These are phyloP conservation scores for Cebuella pygmaea DNA, from an alignment of 2,797 vertebrate species.

Conservation along the genomic window DNA sequence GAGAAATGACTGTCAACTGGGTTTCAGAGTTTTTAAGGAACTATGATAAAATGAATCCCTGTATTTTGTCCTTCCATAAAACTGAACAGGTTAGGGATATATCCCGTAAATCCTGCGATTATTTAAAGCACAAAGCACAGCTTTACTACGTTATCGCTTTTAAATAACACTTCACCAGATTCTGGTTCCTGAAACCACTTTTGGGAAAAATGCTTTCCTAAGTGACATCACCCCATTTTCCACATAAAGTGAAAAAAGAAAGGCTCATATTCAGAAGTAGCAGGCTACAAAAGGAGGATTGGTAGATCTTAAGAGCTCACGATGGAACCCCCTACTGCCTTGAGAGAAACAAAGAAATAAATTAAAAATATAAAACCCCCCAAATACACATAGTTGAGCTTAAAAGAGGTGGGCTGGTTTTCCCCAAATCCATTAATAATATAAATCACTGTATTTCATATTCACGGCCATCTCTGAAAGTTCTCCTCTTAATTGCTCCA, in stretches of 20 bases:
- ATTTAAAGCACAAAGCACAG: conserved; percentile 66
- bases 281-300: conserved; percentile 69
- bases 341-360: conserved; percentile 82
- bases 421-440: conserved; percentile 85
- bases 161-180: conserved; percentile 78
- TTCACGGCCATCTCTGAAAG: conserved; percentile 83
- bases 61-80: conserved; percentile 77
- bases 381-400: conserved; percentile 54
- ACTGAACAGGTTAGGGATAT: conserved; percentile 58
- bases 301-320: conserved; percentile 66
- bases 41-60: conserved; percentile 74
- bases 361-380: conserved; percentile 72
- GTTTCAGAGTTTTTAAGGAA: conserved; percentile 68
- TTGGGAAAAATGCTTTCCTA: conserved; percentile 70
- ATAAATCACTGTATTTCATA: conserved; percentile 83
- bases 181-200: conserved; percentile 75
- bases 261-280: conserved; percentile 75
- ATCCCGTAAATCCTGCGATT: conserved; percentile 76
- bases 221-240: conserved; percentile 79
- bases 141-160: conserved; percentile 75
- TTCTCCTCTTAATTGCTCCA: conserved; percentile 84
- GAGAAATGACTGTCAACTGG: conserved; percentile 70
- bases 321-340: conserved; percentile 29
- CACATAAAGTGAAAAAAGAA: conserved; percentile 80
- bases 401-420: conserved; percentile 79